Evolutionary conservation across 1,140 invertebrate genomes (phyloP).

Genomic region (Temnothorax curvispinosus): DNA sequence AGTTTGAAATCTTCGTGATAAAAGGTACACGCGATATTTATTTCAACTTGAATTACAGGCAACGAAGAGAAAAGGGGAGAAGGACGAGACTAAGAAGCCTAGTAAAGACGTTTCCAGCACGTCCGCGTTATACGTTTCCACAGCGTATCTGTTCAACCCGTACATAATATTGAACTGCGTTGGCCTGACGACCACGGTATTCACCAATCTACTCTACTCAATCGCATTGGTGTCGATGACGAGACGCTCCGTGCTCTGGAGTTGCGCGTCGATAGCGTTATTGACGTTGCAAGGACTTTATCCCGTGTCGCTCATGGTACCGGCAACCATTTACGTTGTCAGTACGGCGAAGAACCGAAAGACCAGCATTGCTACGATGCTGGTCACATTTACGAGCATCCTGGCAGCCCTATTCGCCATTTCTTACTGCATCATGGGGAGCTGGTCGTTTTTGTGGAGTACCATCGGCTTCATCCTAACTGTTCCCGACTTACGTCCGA

Average conservation of each 20-base stretch:
- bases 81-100: constrained; percentile 35
- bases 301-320: constrained; percentile 93
- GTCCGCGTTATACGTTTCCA: constrained; percentile 88
- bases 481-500: constrained; percentile 97
- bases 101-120: constrained; percentile 62
- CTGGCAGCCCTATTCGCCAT: constrained; percentile 76
- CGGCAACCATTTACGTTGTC: constrained; percentile 88
- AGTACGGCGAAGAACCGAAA: constrained; percentile 72
- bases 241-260: constrained; percentile 87
- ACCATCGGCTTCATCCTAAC: constrained; percentile 83
- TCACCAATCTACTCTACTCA: constrained; percentile 94
- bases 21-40: background rate
- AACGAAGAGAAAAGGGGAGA: constrained; percentile 71
- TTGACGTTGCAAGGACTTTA: constrained; percentile 95
- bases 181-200: constrained; percentile 95
- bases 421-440: constrained; percentile 81
- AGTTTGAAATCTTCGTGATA: background rate
- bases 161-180: constrained; percentile 96
- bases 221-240: constrained; percentile 90
- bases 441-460: constrained; percentile 81
- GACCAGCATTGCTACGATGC: constrained; percentile 69
- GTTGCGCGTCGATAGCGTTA: constrained; percentile 90
- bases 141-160: constrained; percentile 97
- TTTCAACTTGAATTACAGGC: constrained; percentile 68
- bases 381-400: constrained; percentile 79